Evolutionary conservation across 2,888 invertebrate genomes (phyloP), one percentile per base, ranked within the genome.

Genomic region (Catonia carolina): DNA sequence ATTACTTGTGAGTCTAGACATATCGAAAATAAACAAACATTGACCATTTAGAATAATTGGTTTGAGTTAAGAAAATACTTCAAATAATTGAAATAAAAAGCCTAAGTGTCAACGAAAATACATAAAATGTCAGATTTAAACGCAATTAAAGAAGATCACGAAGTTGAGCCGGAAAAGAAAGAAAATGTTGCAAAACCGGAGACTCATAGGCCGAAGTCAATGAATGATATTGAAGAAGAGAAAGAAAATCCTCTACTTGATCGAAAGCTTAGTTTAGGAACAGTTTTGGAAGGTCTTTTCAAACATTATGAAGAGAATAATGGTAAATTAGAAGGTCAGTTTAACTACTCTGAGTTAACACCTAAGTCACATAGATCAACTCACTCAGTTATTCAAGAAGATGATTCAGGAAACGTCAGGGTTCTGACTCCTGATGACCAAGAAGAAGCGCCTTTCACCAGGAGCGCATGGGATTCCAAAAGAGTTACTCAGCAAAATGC

Each of bases 241-340:
- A 45, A 22, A 22, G 45, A 45, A 45, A 45, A 23, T 18, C 23
- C 45, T 2, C n/a, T 45, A n/a, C 27, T 45, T 2, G 45, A 45
- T 27, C 7, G 45, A 3, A 45, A 45, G 22, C 45, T 45, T 4
- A 45, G 45, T 45, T n/a, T 45, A 15, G 23, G 23, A 14, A 22
- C 45, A 2, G 45, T 45, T 8, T 14, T 45, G n/a, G 45, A 45
- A 15, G 27, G 27, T 18, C 12, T 45, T n/a, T 45, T 45, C 22
- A 22, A 45, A n/a, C 45, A 45, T 10, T 45, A 45, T n/a, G 45
- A 45, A n/a, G 23, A 27, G 14, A 45, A 45, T n/a, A 45, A 45
- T n/a, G 45, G 45, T n/a, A 45, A 45, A 45, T 23, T 45, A 15
- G 20, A 45, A 22, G 45, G 45, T 1, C 20, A 45, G 12, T 45